These are phyloP conservation scores for Odontothrips loti DNA, from an alignment of 2,888 invertebrate species.

Conservation along the genomic window DNA sequence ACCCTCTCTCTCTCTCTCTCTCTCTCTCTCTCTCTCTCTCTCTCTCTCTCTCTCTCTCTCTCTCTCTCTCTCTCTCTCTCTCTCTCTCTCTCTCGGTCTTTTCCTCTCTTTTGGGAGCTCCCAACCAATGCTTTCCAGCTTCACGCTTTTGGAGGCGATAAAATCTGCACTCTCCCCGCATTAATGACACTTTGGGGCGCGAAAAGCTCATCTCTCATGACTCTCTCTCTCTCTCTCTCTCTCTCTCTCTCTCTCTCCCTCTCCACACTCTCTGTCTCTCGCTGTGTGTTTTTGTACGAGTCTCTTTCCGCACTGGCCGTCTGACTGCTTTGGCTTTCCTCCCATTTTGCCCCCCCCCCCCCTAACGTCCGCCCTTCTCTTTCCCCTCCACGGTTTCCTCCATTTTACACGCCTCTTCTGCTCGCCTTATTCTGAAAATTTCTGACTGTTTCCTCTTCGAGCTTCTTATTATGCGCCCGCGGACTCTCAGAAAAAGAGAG, in stretches of 20 bases:
- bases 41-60: background rate
- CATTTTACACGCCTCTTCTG: no score
- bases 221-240: background rate
- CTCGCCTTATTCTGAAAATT: no score
- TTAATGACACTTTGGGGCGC: slow-evolving; percentile 6
- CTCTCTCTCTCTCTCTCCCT: background rate
- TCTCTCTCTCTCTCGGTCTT: background rate
- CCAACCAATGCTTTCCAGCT: no score
- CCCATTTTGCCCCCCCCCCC: background rate
- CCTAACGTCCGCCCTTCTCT: background rate
- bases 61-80: background rate
- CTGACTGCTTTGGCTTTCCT: background rate
- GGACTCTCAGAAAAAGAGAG: no score
- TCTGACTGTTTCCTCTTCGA: no score
- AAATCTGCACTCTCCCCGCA: background rate
- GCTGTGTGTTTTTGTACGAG: no score
- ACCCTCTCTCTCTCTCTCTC: background rate
- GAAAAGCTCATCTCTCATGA: slow-evolving; percentile 6
- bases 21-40: background rate
- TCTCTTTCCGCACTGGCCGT: background rate
- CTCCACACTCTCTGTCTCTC: background rate
- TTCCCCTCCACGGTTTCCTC: background rate
- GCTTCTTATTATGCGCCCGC: no score
- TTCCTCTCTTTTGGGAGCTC: background rate
- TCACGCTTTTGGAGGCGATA: background rate